phyloP scores from a whole-genome alignment of 1,140 invertebrate genomes.

The Micrasema minimum region DNA sequence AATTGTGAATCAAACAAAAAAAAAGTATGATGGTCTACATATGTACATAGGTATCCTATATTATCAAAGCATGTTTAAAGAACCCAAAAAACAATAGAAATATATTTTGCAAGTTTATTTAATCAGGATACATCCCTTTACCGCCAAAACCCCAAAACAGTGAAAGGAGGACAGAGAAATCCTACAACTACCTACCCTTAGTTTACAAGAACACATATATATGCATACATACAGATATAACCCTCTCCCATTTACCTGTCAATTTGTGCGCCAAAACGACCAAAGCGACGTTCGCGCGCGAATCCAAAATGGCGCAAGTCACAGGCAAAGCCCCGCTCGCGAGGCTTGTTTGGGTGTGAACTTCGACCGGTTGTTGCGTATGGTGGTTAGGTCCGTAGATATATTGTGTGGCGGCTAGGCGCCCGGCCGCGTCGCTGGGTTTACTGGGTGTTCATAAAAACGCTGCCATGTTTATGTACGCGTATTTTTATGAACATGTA shows the following conservation, averaged over 20 bases:
- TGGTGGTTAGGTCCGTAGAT: slow-evolving; percentile 37
- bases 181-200: slow-evolving; percentile 52
- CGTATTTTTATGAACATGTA: not conserved
- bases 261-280: slow-evolving; percentile 34
- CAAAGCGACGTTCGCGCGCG: slow-evolving; percentile 25
- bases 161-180: slow-evolving; percentile 54
- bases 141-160: slow-evolving; percentile 53
- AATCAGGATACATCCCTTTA: slow-evolving; percentile 43
- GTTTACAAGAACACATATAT: slow-evolving; percentile 51
- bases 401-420: slow-evolving; percentile 51
- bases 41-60: too few relatives aligned
- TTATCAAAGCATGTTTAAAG: too few relatives aligned
- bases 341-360: not conserved
- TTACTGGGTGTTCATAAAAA: slow-evolving; percentile 20
- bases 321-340: not conserved
- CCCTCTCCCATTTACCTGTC: slow-evolving; percentile 52
- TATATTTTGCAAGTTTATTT: not conserved
- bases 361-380: slow-evolving; percentile 33
- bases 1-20: too few relatives aligned
- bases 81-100: too few relatives aligned
- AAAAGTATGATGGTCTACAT: too few relatives aligned
- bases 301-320: slow-evolving; percentile 31
- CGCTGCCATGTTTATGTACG: not conserved
- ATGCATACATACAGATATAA: slow-evolving; percentile 51
- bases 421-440: slow-evolving; percentile 43